Evolutionary conservation across 2,888 invertebrate species (phyloP), one percentile per base, ranked within the genome.

Genomic region (Eutolmus rufibarbis): DNA sequence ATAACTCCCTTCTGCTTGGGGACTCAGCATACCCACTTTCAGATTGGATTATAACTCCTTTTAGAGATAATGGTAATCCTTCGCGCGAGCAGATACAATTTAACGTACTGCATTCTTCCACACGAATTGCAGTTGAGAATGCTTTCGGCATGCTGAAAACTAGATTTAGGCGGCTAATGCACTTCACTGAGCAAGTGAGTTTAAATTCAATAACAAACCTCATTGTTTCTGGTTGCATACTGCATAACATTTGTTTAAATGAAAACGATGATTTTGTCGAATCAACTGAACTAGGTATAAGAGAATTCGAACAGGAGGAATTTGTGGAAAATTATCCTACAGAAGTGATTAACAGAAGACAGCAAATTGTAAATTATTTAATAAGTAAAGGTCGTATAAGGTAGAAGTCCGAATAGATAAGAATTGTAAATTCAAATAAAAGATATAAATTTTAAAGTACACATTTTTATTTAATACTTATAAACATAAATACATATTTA

Each of bases 21-120:
- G 82, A 81, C 43, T 82, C 87, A 9, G 82, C 87, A 31, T 87
- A 87, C 51, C 87, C 82, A 37, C 40, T 40, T 31, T 74, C 43
- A 82, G 16, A 81, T 9, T 87, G 82, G 87, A 74, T 87, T 16
- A 28, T 86, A 46, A n/a, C 74, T 19, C 46, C 78, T 8, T 79
- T 43, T 78, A 40, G 16, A 14, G 19, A 19, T 16, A 74, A 74
- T 74, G 78, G 78, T 14, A 4, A 56, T 19, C 51, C 79, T 7
- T 19, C 46, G 23, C 31, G 31, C 28, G 51, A 37, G 9, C 43
- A 5, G 78, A 19, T 4, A 16, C 43, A 78, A 19, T 86, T 86
- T 51, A 86, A 86, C 16, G 16, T 14, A 19, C 1, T 77, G 74
- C 86, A 74, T 74, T 86, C 86, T 19, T 37, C 37, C 12, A 12